Percentiles rank a stretch among this genome's conserved stretches.
phyloP scores from a whole-genome alignment of 2,888 invertebrate genomes.

The Drosophila seclusa region DNA sequence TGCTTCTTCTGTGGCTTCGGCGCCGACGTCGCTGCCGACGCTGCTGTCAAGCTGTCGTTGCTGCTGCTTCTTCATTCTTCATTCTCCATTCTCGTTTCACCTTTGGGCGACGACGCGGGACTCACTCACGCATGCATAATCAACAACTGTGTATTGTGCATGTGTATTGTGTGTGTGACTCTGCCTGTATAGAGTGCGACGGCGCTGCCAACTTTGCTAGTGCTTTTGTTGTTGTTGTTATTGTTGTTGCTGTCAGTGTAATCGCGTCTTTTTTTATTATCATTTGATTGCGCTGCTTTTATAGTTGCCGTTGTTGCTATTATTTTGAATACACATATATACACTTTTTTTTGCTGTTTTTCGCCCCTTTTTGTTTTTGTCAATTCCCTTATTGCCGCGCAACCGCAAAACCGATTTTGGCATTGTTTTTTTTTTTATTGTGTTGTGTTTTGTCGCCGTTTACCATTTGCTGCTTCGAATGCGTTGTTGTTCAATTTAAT shows the following conservation, averaged over 20 bases:
- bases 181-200: constrained; percentile 15
- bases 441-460: constrained; percentile 15
- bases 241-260: constrained; percentile 42
- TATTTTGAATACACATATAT: constrained; percentile 17
- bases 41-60: constrained; percentile 7
- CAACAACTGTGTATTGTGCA: constrained; percentile 51
- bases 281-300: constrained; percentile 79
- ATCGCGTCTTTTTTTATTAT: constrained; percentile 78
- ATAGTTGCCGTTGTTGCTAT: constrained; percentile 59
- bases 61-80: constrained; percentile 28
- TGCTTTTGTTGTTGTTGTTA: constrained; percentile 9
- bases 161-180: constrained; percentile 25
- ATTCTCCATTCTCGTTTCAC: constrained; percentile 66
- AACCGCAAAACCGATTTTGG: constrained; percentile 41
- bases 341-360: constrained; percentile 32
- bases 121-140: constrained; percentile 76
- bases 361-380: constrained; percentile 65
- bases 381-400: constrained; percentile 54
- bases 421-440: constrained; percentile 25
- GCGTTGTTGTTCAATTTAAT: constrained; percentile 36
- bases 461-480: constrained; percentile 14
- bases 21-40: constrained; percentile 24
- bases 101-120: constrained; percentile 61
- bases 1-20: constrained; percentile 70
- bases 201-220: constrained; percentile 30